Base-by-base conservation (phyloP, 2,888 invertebrate genomes). In the Polymixis flavicincta region DNA sequence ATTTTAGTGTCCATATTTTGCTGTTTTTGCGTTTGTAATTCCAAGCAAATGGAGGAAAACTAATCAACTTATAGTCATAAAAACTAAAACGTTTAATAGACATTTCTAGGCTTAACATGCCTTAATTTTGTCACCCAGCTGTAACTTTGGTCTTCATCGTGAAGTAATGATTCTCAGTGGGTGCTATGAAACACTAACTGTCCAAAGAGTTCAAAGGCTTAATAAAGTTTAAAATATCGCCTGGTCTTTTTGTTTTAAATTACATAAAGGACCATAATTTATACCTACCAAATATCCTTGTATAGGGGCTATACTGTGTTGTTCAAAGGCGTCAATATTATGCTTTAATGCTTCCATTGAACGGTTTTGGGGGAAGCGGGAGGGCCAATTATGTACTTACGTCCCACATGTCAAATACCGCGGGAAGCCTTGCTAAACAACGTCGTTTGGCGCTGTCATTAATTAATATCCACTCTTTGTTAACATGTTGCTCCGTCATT, bases 351-450 rank as follows among this genome's bases (percentile, higher is more conserved):
- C 32, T 28, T 64, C 69, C 52, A 63, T 76, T 76, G 25, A 76
- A 74, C 37, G 65, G 54, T 76, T 73, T 81, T 37, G 48, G 13
- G 60, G 66, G 37, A 72, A 75, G 52, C 63, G 65, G 57, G 60
- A 69, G 71, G 68, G 67, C 73, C 82, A 89, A 88, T 89, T 87
- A 66, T 37, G 66, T n/a, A 87, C 68, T 79, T 74, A 55, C 60
- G 25, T 37, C 52, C 25, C 71, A 71, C 78, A 82, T 83, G 81
- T 84, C 81, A 86, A 82, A 89, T 83, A 85, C 78, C 59, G 72
- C 74, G 71, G 71, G 81, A 69, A 71, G 74, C 57, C 76, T 74
- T 77, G 72, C 69, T 82, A 73, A 76, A 84, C 76, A 78, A 76
- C 67, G 74, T 70, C 66, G 73, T 82, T 85, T 84, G 69, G 64